phyloP scores from a whole-genome alignment of 2,888 invertebrate genomes.

The Netelia inedita region DNA sequence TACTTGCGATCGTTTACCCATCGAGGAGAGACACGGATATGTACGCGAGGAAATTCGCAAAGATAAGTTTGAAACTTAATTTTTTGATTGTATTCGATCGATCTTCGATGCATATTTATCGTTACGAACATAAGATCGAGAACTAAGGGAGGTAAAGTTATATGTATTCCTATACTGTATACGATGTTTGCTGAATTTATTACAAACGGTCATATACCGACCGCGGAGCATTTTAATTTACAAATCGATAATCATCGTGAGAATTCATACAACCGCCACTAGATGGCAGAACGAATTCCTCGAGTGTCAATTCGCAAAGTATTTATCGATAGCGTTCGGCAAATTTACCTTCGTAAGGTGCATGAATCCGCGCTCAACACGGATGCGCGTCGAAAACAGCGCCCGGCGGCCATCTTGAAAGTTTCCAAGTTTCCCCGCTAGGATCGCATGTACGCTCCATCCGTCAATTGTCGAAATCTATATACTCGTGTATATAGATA shows the following conservation, averaged over 20 bases:
- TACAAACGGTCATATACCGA: conserved; percentile 22
- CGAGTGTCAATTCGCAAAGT: no score
- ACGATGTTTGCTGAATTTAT: conserved; percentile 51
- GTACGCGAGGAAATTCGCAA: neutral
- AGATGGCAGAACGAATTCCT: neutral
- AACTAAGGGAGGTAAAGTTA: conserved; percentile 46
- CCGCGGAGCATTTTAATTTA: conserved; percentile 53
- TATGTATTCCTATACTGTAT: conserved; percentile 26
- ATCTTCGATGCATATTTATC: conserved; percentile 60
- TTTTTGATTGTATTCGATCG: conserved; percentile 29
- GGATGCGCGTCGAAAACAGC: neutral
- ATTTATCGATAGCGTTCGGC: no score
- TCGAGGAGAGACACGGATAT: neutral
- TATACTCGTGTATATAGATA: no score
- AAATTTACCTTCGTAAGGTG: no score
- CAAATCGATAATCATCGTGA: neutral
- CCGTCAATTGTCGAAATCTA: no score
- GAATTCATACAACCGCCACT: neutral
- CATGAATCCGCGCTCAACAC: neutral
- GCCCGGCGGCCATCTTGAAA: neutral
- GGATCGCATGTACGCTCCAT: neutral
- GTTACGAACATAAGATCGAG: conserved; percentile 67
- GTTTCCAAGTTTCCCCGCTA: conserved; percentile 29
- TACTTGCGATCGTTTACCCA: conserved; percentile 1
- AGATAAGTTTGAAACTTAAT: neutral